Evolutionary conservation across 2,797 vertebrate genomes (phyloP).

Genomic region (Bradypodion pumilum): DNA sequence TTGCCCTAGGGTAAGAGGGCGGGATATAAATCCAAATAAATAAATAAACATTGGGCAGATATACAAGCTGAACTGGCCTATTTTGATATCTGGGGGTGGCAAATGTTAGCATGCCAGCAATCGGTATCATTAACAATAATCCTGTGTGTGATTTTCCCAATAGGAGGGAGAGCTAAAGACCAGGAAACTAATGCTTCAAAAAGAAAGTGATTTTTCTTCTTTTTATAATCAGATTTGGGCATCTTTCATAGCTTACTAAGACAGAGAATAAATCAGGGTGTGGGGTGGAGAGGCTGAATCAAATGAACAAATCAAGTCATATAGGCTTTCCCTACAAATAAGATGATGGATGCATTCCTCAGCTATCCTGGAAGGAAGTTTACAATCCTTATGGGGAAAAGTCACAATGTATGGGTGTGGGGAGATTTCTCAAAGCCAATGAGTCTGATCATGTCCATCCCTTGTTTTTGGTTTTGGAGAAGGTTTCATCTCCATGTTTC

Average conservation of each 20-base stretch:
- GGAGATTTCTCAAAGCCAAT: background rate
- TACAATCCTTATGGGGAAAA: background rate
- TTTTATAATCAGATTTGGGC: constrained; percentile 23
- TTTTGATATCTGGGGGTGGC: background rate
- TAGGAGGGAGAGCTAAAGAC: background rate
- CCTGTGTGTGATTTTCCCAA: constrained; percentile 15
- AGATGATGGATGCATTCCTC: background rate
- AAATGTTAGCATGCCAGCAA: constrained; percentile 4
- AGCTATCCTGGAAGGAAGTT: background rate
- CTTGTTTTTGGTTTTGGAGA: background rate
- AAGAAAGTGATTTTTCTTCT: background rate
- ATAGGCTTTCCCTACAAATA: background rate
- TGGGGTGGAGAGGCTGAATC: too few relatives aligned
- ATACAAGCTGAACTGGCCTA: background rate
- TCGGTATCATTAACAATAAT: constrained; percentile 15
- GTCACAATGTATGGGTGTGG: background rate
- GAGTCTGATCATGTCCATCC: background rate
- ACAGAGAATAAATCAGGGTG: background rate
- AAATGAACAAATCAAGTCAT: background rate
- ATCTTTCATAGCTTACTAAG: background rate
- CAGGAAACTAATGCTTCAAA: background rate
- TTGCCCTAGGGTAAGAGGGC: too few relatives aligned
- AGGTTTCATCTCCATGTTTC: too few relatives aligned
- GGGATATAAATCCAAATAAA: too few relatives aligned
- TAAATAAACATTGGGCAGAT: constrained; percentile 14